phyloP scores from a whole-genome alignment of 2,113 vertebrate genomes.

The Mastomys natalensis region DNA sequence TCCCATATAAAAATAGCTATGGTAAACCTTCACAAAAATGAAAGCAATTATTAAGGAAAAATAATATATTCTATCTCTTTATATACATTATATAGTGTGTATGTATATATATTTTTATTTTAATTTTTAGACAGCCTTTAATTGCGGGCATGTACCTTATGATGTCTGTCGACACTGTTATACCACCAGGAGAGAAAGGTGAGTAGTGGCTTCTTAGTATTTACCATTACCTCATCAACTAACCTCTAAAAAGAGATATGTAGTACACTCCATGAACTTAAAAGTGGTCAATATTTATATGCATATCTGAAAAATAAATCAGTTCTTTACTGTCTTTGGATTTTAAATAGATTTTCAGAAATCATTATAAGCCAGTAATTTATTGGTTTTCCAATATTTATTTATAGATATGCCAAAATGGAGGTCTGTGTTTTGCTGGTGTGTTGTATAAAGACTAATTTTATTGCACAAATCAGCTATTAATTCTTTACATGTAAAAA shows the following conservation, averaged over 20 bases:
- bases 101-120: neutral
- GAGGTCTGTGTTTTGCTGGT: neutral
- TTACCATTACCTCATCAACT: neutral
- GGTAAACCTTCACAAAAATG: neutral
- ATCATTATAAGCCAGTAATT: neutral
- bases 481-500: conserved; percentile 27
- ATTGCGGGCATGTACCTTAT: conserved; percentile 98
- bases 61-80: neutral
- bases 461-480: neutral
- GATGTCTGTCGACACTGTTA: conserved; percentile 95
- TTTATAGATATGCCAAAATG: conserved; percentile 24
- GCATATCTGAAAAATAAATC: neutral
- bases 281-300: neutral
- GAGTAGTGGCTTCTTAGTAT: conserved; percentile 51
- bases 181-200: conserved; percentile 95
- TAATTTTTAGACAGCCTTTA: conserved; percentile 92
- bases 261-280: neutral
- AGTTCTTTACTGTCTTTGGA: conserved; percentile 31
- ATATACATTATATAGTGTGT: neutral
- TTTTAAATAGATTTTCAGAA: conserved; percentile 51
- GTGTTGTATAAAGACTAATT: neutral
- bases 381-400: conserved; percentile 48
- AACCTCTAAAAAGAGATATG: neutral
- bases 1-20: neutral
- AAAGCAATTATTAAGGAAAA: neutral